phyloP scores from a whole-genome alignment of 2,888 invertebrate genomes.

The Balanococcus diminutus region DNA sequence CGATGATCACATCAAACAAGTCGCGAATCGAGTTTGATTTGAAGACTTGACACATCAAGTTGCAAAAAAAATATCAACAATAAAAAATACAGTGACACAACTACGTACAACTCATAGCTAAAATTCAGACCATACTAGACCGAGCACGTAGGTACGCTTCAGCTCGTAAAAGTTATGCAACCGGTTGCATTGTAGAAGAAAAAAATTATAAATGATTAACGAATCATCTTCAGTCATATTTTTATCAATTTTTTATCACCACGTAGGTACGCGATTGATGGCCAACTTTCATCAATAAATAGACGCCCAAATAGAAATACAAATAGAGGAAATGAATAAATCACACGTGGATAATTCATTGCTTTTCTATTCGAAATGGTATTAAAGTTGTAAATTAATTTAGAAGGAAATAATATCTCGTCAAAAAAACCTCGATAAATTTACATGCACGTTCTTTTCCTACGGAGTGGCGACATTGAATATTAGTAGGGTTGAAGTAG shows the following conservation, averaged over 20 bases:
- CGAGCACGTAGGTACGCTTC: not conserved
- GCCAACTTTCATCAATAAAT: not conserved
- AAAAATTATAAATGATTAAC: not conserved
- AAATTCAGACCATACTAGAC: not conserved
- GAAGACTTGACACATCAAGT: not conserved
- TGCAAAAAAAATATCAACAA: not conserved
- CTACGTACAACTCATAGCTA: not conserved
- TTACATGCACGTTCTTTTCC: too few relatives aligned
- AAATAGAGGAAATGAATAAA: too few relatives aligned
- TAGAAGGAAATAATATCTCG: too few relatives aligned
- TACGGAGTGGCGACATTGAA: too few relatives aligned
- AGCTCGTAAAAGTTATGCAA: not conserved
- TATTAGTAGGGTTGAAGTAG: too few relatives aligned
- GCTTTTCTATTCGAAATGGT: too few relatives aligned
- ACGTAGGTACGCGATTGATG: not conserved
- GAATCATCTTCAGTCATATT: not conserved
- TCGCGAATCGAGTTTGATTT: not conserved
- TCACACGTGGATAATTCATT: too few relatives aligned
- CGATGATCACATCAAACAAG: not conserved
- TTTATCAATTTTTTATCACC: not conserved
- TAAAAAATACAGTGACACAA: not conserved
- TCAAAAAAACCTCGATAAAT: too few relatives aligned
- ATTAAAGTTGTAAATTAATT: too few relatives aligned
- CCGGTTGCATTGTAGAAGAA: not conserved
- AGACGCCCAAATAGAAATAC: not conserved